These are phyloP conservation scores for Tanypteryx hageni DNA, from an alignment of 2,888 invertebrate species.

Conservation along the genomic window DNA sequence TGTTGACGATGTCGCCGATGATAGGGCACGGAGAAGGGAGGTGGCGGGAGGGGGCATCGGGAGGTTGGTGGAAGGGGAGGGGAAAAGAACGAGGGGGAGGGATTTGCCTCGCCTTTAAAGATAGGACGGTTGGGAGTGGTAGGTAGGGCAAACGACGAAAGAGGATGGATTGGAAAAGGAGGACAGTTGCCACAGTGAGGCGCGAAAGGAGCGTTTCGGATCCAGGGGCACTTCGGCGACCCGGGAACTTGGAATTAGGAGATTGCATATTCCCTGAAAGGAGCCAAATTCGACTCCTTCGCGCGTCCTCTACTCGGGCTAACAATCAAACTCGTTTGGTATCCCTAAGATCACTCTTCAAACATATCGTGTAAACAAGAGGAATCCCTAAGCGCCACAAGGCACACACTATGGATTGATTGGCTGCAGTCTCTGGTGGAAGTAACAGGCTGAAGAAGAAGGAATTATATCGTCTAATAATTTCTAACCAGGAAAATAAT, in stretches of 20 bases:
- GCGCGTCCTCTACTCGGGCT: constrained; percentile 37
- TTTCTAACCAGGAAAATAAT: no score
- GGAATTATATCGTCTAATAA: no score
- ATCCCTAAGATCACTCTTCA: background rate
- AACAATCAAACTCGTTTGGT: constrained; percentile 34
- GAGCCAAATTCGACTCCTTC: constrained; percentile 9
- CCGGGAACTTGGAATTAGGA: background rate
- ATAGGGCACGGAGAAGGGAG: background rate
- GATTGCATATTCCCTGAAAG: background rate
- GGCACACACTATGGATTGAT: no score
- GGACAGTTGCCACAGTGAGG: background rate
- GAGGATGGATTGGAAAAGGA: background rate
- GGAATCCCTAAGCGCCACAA: no score
- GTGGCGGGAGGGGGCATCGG: background rate
- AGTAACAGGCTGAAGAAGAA: no score
- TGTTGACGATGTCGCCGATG: constrained; percentile 15
- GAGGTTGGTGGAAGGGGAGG: no score
- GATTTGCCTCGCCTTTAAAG: background rate
- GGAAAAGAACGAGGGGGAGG: background rate
- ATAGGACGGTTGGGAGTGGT: no score
- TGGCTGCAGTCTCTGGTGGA: no score
- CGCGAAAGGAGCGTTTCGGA: background rate
- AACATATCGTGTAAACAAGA: no score
- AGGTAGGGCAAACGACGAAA: background rate
- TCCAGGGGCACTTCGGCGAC: background rate